Base-by-base conservation (phyloP, 2,888 invertebrate genomes). In the Eupsilia transversa region DNA sequence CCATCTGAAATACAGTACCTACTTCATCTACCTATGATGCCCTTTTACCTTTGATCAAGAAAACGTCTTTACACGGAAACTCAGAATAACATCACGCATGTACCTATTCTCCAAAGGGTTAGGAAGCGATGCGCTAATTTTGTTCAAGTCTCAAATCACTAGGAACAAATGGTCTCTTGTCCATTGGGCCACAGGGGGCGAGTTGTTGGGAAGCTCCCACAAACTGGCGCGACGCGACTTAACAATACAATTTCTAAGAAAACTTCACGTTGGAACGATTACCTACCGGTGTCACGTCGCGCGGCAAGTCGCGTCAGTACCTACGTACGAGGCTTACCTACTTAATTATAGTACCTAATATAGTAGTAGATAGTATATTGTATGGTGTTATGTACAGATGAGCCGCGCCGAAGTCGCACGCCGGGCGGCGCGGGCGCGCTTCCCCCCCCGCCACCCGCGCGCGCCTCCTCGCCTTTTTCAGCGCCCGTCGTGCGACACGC, bases 331-430 rank as follows among this genome's bases (percentile, higher is more conserved):
- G n/a, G n/a, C n/a, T n/a, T n/a, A 54, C 2, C 54, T 6, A 41
- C 9, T n/a, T 38, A n/a, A 1, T 27, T 63, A 6, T 12, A n/a
- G n/a, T n/a, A n/a, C n/a, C n/a, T n/a, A 27, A 41, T 10, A 20
- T 10, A 3, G 6, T 30, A 54, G 27, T 14, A 46, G 20, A 20
- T 20, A 30, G 63, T 43, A 30, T 17, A 33, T 17, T 33, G n/a
- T 33, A 38, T 35, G 27, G 2, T n/a, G 54, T 46, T 41, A 54
- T 72, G 27, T 27, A 30, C 86, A 91, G 92, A 87, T 73, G 86
- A 86, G 74, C 78, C 85, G 72, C 81, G 85, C 54, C 92, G 92
- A 74, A 91, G 92, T 56, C 90, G 90, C 83, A 89, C 92, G 73
- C 87, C 87, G 57, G 88, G 82, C 60, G 84, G 49, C 54, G 72